Conservation (phyloP, 1,140 invertebrate genomes). For the Linepithema humile region DNA sequence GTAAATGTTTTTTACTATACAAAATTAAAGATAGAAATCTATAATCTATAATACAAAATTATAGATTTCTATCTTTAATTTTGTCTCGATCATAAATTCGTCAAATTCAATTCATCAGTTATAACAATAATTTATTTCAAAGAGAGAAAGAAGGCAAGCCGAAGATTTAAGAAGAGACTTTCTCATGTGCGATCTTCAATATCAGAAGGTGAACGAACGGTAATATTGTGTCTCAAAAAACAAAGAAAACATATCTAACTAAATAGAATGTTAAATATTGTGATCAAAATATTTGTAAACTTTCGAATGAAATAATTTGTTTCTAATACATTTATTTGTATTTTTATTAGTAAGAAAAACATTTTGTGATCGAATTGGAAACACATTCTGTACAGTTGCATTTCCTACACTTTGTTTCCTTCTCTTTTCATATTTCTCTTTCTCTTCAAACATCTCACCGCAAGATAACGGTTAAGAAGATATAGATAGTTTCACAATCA, state of each 20-base stretch:
- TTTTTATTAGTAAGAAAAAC: not conserved
- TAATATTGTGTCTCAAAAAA: not conserved
- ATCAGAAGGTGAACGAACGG: not conserved
- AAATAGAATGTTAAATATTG: not conserved
- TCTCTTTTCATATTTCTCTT: not conserved
- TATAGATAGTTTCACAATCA: no score
- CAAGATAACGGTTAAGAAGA: no score
- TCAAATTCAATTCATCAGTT: no score
- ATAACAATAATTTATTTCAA: not conserved
- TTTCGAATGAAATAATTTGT: not conserved
- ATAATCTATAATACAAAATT: no score
- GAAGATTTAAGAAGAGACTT: not conserved
- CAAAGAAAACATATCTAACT: not conserved
- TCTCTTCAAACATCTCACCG: constrained; percentile 57
- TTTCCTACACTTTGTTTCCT: not conserved
- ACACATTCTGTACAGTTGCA: not conserved
- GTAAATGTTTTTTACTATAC: no score
- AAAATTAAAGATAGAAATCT: no score
- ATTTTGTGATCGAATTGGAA: not conserved
- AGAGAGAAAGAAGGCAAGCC: not conserved
- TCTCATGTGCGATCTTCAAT: not conserved
- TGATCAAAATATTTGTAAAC: not conserved
- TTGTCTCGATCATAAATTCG: no score
- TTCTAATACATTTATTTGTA: not conserved
- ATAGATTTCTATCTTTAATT: no score